Evolutionary conservation across 2,888 invertebrate genomes (phyloP).

Genomic region (Coecobrya sp.): DNA sequence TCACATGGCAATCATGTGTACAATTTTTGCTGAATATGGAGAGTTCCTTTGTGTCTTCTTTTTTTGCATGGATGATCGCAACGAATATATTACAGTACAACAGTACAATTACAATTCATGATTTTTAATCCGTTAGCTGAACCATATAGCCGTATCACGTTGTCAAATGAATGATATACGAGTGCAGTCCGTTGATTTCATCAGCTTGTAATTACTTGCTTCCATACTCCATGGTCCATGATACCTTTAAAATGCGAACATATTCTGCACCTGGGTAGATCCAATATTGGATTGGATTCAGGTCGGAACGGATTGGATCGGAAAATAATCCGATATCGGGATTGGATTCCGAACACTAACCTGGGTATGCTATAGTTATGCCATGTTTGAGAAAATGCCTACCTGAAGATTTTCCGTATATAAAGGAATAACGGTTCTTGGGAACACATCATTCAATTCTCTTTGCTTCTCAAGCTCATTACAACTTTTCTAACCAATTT

Average conservation of each 20-base stretch:
- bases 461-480: constrained; percentile 44
- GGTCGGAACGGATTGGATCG: no score
- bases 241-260: background rate
- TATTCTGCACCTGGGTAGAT: background rate
- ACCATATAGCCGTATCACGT: background rate
- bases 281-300: no score
- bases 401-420: constrained; percentile 37
- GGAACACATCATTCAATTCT: constrained; percentile 46
- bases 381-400: background rate
- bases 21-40: background rate
- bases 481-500: constrained; percentile 3
- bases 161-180: constrained; percentile 26
- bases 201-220: constrained; percentile 28
- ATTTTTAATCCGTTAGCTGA: constrained; percentile 13
- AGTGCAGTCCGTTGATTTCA: background rate
- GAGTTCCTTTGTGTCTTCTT: background rate
- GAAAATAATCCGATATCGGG: no score
- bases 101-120: background rate
- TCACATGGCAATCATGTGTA: constrained; percentile 16
- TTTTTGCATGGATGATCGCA: background rate
- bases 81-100: background rate
- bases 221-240: background rate
- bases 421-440: constrained; percentile 46
- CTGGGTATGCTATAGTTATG: no score
- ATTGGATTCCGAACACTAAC: no score